These are phyloP conservation scores for Macrotus californicus DNA, from an alignment of 2,113 vertebrate genomes.

Conservation along the genomic window DNA sequence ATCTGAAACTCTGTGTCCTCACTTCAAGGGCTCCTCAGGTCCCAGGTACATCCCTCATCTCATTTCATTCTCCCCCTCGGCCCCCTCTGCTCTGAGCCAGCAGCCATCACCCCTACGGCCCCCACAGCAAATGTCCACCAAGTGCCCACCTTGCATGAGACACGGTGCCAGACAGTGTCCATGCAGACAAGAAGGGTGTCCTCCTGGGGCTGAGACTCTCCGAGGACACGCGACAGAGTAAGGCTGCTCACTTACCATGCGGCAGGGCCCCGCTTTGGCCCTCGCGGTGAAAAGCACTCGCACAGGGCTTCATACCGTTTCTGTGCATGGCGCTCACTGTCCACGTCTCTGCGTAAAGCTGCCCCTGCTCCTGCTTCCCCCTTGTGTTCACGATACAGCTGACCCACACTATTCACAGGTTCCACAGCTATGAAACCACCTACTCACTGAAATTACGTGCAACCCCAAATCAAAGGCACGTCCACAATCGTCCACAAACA, in stretches of 20 bases:
- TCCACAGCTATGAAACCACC: background rate
- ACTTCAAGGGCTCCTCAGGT: background rate
- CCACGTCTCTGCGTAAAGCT: background rate
- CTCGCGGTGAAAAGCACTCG: background rate
- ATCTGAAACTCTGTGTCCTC: background rate
- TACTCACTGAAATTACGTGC: background rate
- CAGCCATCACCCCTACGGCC: background rate
- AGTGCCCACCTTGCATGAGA: background rate
- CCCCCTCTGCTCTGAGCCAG: background rate
- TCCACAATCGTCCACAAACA: background rate
- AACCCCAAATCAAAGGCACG: background rate
- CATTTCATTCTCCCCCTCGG: background rate
- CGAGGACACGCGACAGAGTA: background rate
- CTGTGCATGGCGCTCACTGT: background rate
- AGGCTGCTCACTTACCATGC: fast-evolving
- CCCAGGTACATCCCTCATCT: background rate
- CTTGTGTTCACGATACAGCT: background rate
- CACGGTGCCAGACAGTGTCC: fast-evolving
- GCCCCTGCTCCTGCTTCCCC: background rate
- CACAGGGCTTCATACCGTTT: background rate
- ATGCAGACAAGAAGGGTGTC: background rate
- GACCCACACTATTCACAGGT: background rate
- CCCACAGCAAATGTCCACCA: background rate
- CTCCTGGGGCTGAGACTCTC: background rate
- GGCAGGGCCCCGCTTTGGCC: background rate